Evolutionary conservation across 2,888 invertebrate genomes (phyloP).

Genomic region (Petrophora chlorosata): DNA sequence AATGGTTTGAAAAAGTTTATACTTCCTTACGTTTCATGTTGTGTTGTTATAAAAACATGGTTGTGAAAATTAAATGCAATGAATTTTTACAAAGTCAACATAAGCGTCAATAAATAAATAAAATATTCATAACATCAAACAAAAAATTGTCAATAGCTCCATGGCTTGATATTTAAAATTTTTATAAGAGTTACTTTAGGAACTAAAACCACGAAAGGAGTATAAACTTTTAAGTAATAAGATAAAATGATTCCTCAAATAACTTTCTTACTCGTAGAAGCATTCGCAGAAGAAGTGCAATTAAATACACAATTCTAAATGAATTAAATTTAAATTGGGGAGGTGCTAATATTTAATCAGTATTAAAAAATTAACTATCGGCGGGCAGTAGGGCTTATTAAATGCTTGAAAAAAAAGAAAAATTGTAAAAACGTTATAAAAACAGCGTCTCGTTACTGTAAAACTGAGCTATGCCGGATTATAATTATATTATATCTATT

Average conservation of each 20-base stretch:
- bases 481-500: slow-evolving; percentile 41
- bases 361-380: slow-evolving; percentile 46
- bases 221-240: slow-evolving; percentile 12
- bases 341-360: slow-evolving; percentile 44
- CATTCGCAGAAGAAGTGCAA: slow-evolving; percentile 19
- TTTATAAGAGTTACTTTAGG: neutral
- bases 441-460: slow-evolving; percentile 72
- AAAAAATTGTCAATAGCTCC: too few species aligned
- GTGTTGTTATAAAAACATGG: slow-evolving; percentile 1
- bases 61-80: slow-evolving; percentile 10
- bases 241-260: neutral
- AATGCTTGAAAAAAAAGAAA: slow-evolving; percentile 51
- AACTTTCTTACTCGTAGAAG: neutral
- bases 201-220: neutral
- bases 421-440: slow-evolving; percentile 43
- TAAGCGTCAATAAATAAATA: neutral
- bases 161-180: too few species aligned
- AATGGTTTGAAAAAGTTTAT: slow-evolving; percentile 15
- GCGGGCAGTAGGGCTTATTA: slow-evolving; percentile 60
- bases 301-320: slow-evolving; percentile 10
- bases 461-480: slow-evolving; percentile 77
- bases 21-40: slow-evolving; percentile 6
- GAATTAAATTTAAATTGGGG: slow-evolving; percentile 28
- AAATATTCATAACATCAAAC: neutral
- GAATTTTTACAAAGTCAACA: neutral